A percentile compares a stretch with the other conserved stretches of the same genome.
These are phyloP conservation scores for Autographa pulchrina DNA, from an alignment of 2,888 invertebrate species.

Conservation along the genomic window DNA sequence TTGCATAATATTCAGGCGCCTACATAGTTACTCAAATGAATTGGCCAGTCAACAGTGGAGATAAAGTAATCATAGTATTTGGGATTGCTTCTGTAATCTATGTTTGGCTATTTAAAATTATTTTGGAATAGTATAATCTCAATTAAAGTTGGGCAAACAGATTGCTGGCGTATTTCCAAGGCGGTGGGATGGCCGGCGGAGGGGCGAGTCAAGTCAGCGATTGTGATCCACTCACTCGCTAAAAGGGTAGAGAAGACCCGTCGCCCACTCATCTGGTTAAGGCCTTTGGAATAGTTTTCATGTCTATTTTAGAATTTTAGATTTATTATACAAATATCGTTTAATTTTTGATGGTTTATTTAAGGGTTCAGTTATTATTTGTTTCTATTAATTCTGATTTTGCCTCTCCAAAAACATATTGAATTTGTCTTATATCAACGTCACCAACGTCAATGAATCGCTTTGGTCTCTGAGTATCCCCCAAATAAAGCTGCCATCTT, in stretches of 20 bases:
- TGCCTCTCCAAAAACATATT: neutral
- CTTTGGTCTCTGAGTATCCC: neutral
- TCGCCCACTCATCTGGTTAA: slow-evolving; percentile 55
- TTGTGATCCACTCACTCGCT: slow-evolving; percentile 66
- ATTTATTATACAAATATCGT: slow-evolving; percentile 26
- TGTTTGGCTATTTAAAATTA: slow-evolving; percentile 61
- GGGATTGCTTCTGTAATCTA: slow-evolving; percentile 51
- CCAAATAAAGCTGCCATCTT: slow-evolving; percentile 10
- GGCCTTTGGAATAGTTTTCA: slow-evolving; percentile 63
- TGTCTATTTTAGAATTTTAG: slow-evolving; percentile 60
- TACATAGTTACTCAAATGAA: slow-evolving; percentile 35
- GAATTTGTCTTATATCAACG: neutral
- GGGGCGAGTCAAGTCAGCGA: slow-evolving; percentile 58
- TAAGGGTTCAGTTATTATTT: slow-evolving; percentile 22
- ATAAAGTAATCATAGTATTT: slow-evolving; percentile 57
- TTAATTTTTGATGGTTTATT: slow-evolving; percentile 27
- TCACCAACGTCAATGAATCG: neutral
- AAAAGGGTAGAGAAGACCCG: slow-evolving; percentile 72
- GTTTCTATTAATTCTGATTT: neutral
- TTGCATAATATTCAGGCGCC: slow-evolving; percentile 34
- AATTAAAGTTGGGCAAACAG: slow-evolving; percentile 72
- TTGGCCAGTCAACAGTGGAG: slow-evolving; percentile 39
- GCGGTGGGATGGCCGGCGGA: slow-evolving; percentile 56
- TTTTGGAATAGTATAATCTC: slow-evolving; percentile 66
- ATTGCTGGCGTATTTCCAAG: slow-evolving; percentile 64